Evolutionary conservation across 2,113 vertebrate genomes (phyloP).

Genomic region (Stercorarius parasiticus): DNA sequence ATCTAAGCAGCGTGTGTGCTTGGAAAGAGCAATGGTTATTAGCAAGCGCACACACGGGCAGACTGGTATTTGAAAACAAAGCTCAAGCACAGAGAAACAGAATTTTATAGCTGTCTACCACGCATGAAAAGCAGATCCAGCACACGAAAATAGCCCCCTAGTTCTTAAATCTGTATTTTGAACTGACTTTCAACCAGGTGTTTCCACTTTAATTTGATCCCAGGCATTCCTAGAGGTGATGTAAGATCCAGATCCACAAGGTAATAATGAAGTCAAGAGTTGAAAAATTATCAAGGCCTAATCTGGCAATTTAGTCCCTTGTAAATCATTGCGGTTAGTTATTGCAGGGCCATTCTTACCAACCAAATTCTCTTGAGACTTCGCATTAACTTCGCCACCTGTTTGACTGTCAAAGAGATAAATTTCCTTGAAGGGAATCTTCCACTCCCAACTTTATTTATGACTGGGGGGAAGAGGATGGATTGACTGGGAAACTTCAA

Average conservation of each 20-base stretch:
- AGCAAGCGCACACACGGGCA: background rate
- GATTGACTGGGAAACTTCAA: constrained; percentile 54
- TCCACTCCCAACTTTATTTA: constrained; percentile 54
- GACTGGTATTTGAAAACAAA: background rate
- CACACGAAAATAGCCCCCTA: background rate
- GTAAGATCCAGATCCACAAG: constrained; percentile 69
- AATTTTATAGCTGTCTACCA: background rate
- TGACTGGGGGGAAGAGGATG: constrained; percentile 4
- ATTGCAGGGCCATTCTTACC: constrained; percentile 62
- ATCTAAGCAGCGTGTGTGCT: background rate
- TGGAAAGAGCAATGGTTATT: background rate
- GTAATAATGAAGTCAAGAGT: constrained; percentile 72
- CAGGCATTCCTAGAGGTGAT: constrained; percentile 65
- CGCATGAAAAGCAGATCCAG: background rate
- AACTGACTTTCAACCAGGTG: constrained; percentile 65
- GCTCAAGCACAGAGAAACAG: background rate
- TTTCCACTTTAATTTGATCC: constrained; percentile 73
- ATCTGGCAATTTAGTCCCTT: constrained; percentile 69
- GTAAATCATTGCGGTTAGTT: constrained; percentile 66
- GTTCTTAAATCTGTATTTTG: constrained; percentile 43
- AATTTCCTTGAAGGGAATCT: constrained; percentile 65
- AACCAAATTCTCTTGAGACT: constrained; percentile 51
- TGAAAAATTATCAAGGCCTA: constrained; percentile 72
- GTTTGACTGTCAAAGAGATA: constrained; percentile 66
- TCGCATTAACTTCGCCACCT: constrained; percentile 65